phyloP scores from a whole-genome alignment of 2,797 vertebrate genomes.

The Staurois parvus region DNA sequence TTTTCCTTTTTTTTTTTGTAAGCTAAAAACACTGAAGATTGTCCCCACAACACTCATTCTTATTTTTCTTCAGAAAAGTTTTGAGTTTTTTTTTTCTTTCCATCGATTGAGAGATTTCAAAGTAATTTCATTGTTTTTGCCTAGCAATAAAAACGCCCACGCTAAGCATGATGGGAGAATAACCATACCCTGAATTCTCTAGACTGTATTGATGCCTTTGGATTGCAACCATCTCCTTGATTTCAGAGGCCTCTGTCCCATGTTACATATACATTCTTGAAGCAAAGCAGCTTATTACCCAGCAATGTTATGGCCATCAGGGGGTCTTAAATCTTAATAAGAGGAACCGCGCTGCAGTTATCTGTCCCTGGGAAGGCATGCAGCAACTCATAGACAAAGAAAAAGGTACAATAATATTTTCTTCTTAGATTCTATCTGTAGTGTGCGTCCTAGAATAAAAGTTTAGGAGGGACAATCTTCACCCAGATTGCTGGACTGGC shows the following conservation, averaged over 20 bases:
- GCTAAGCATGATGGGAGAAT: not conserved
- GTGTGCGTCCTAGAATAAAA: not conserved
- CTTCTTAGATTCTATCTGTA: slow-evolving; percentile 11
- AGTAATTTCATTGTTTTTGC: not conserved
- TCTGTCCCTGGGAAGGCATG: slow-evolving; percentile 26
- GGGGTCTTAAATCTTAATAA: slow-evolving; percentile 51
- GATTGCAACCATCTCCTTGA: slow-evolving; percentile 3
- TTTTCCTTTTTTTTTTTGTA: no score
- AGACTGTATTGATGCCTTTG: slow-evolving; percentile 29
- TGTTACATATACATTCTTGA: slow-evolving; percentile 30
- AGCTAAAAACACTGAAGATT: no score
- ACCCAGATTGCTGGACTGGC: no score
- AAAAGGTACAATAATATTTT: slow-evolving; percentile 44
- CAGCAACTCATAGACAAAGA: slow-evolving; percentile 15
- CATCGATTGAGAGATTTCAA: not conserved
- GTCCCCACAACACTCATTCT: no score
- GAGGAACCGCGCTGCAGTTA: not conserved
- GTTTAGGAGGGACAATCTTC: no score
- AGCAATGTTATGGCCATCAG: slow-evolving; percentile 41
- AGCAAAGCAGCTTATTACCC: slow-evolving; percentile 45
- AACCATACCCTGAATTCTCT: slow-evolving; percentile 3
- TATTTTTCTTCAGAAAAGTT: no score
- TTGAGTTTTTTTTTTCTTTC: not conserved
- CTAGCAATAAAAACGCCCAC: slow-evolving; percentile 7
- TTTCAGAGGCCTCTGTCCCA: slow-evolving; percentile 12